Conservation (phyloP, 2,888 invertebrate species). For the Chironomus riparius region DNA sequence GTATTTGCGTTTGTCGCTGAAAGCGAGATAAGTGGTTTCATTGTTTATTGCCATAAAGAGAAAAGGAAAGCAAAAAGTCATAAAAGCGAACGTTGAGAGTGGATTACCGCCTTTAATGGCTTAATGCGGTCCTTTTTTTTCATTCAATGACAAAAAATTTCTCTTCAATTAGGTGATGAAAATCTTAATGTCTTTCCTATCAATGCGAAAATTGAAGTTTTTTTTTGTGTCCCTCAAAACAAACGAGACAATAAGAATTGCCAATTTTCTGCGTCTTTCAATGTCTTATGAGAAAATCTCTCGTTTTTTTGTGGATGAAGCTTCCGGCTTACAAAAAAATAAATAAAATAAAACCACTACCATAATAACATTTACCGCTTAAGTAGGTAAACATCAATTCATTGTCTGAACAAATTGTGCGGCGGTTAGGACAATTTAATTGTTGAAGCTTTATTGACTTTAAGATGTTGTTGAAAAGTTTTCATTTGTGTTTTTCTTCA, state of each 20-base stretch:
- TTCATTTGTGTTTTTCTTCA: too few relatives aligned
- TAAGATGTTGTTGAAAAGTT: background rate
- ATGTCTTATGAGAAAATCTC: too few relatives aligned
- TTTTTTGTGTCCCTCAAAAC: background rate
- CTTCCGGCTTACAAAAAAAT: too few relatives aligned
- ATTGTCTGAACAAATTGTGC: background rate
- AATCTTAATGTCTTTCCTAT: background rate
- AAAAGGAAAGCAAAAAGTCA: background rate
- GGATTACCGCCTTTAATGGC: conserved; percentile 1
- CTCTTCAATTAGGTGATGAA: background rate
- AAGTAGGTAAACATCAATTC: background rate
- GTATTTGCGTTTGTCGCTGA: background rate
- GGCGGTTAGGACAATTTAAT: background rate
- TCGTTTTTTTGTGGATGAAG: too few relatives aligned
- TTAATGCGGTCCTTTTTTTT: background rate
- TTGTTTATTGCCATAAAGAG: background rate
- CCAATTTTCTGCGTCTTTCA: too few relatives aligned
- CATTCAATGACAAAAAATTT: background rate
- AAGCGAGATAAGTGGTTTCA: background rate
- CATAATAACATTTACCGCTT: too few relatives aligned
- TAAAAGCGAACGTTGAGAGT: background rate
- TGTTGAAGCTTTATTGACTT: background rate
- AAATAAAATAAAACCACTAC: too few relatives aligned
- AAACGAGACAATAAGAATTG: too few relatives aligned
- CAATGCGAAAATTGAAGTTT: background rate